phyloP scores from a whole-genome alignment of 2,888 invertebrate genomes.

The Malthinus seriepunctatus region DNA sequence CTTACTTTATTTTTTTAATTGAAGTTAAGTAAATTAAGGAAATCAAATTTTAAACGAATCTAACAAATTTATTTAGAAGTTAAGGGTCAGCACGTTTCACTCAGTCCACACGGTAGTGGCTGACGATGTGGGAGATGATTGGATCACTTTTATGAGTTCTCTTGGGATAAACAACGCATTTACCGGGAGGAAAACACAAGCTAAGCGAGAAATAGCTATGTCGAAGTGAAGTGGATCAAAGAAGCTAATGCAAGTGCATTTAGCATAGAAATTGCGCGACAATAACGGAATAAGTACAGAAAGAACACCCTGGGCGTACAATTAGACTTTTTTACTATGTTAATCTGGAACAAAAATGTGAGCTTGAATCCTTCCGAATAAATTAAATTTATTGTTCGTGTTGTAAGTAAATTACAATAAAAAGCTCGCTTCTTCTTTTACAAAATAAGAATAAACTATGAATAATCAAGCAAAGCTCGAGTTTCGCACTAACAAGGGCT shows the following conservation, averaged over 20 bases:
- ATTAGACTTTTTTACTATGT: constrained; percentile 22
- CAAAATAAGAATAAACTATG: constrained; percentile 40
- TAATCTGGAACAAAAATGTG: constrained; percentile 25
- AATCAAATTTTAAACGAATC: constrained; percentile 12
- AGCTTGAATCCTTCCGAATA: constrained; percentile 29
- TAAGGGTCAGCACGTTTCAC: constrained; percentile 40
- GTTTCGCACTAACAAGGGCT: constrained; percentile 37
- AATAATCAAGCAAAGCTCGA: constrained; percentile 36
- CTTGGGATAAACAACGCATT: constrained; percentile 55
- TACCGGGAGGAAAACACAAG: constrained; percentile 46
- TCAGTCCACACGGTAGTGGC: constrained; percentile 36
- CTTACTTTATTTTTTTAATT: neutral
- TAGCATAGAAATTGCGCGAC: constrained; percentile 38
- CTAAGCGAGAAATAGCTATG: constrained; percentile 37
- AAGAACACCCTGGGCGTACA: constrained; percentile 17
- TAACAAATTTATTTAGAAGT: constrained; percentile 44
- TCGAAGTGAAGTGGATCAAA: constrained; percentile 27
- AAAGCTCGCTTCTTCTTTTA: constrained; percentile 22
- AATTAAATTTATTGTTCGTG: constrained; percentile 37
- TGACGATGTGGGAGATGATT: constrained; percentile 56
- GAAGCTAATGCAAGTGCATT: constrained; percentile 39
- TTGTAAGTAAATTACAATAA: constrained; percentile 36
- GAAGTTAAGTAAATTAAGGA: too few species aligned
- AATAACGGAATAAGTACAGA: constrained; percentile 18
- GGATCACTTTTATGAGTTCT: constrained; percentile 59